A percentile compares a stretch with the other conserved stretches of the same genome.
Conservation (phyloP, 64 coral and sea anemone genomes). For the Montipora sp. region DNA sequence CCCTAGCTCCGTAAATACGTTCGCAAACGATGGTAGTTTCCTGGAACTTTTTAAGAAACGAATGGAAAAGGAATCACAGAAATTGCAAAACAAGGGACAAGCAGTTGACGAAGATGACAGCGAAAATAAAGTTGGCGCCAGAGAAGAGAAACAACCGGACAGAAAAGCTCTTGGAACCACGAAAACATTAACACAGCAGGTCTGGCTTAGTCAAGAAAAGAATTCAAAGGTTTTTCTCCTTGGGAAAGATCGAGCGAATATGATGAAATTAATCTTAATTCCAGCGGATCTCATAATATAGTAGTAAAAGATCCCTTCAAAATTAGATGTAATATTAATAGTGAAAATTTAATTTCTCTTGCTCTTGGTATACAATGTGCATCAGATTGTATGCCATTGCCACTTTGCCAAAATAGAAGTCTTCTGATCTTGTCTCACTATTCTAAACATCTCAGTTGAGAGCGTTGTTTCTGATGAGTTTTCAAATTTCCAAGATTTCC, state of each 20-base stretch:
- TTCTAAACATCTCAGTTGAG: not conserved
- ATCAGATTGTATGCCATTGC: no score
- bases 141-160: not conserved
- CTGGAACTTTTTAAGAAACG: slow-evolving; percentile 46
- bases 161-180: slow-evolving; percentile 11
- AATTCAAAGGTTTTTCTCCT: slow-evolving; percentile 8
- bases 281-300: not conserved
- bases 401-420: no score
- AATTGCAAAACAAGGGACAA: not conserved
- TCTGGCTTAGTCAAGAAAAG: slow-evolving; percentile 44
- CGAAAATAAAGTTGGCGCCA: not conserved
- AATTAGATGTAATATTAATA: no score
- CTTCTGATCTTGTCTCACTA: no score
- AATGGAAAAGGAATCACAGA: slow-evolving; percentile 26
- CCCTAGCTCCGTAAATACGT: slow-evolving; percentile 4
- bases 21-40: slow-evolving; percentile 39
- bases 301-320: no score
- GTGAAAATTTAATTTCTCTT: no score
- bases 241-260: not conserved
- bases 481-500: not conserved
- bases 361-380: no score
- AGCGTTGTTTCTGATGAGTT: not conserved
- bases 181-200: slow-evolving; percentile 29
- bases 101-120: not conserved
- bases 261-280: not conserved